phyloP scores from a whole-genome alignment of 2,888 invertebrate species.

The Lottia scabra region DNA sequence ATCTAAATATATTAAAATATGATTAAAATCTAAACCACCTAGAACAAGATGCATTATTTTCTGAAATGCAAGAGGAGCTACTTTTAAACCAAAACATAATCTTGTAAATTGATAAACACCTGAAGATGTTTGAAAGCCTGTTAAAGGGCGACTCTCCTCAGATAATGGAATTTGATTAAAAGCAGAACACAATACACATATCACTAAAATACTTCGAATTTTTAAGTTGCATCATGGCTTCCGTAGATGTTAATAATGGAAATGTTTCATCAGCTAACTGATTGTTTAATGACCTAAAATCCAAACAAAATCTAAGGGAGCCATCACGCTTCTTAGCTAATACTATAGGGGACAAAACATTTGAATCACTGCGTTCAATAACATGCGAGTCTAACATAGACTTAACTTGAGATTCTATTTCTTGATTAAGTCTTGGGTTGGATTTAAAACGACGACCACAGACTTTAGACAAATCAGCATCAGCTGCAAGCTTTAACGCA shows the following conservation, averaged over 20 bases:
- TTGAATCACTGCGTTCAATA: background rate
- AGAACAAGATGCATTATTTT: no score
- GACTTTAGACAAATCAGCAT: slow-evolving; percentile 1
- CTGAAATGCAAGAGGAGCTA: no score
- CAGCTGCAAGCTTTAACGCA: background rate
- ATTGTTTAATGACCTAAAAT: background rate
- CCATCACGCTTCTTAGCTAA: background rate
- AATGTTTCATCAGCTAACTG: background rate
- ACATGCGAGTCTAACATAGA: background rate
- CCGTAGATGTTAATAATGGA: background rate
- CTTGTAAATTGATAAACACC: no score
- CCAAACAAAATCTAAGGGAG: background rate
- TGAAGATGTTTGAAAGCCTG: no score
- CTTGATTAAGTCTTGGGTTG: background rate
- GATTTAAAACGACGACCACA: background rate
- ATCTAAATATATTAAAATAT: background rate
- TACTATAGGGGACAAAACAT: background rate
- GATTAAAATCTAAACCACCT: no score
- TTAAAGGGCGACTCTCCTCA: no score
- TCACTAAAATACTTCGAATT: background rate
- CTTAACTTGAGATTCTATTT: slow-evolving; percentile 1
- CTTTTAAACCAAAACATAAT: no score
- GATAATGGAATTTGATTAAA: no score
- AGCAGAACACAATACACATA: no score
- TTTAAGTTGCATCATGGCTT: background rate